Base-by-base conservation (phyloP, 1,140 invertebrate species). In the Drosophila lacteicornis region DNA sequence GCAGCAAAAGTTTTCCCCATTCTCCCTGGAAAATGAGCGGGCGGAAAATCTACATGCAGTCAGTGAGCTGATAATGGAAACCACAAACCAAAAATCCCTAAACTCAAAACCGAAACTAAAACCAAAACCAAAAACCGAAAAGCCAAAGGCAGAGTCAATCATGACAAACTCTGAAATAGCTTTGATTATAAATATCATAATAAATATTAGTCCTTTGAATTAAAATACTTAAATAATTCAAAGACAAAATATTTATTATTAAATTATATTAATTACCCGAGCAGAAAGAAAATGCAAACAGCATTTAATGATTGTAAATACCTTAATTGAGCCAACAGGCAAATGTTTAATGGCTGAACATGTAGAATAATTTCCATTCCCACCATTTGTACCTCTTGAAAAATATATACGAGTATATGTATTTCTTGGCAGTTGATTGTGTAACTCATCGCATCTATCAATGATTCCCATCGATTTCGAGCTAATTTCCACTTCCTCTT, bases 391-490 rank as follows among this genome's bases (percentile, higher is more conserved):
- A 22, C n/a, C 43, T 67, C 43, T 62, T 66, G 27, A 46, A 27
- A 11, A 19, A 15, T 49, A 49, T 60, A 38, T 36, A 36, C 22
- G 19, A 22, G 19, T 36, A 36, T 38, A 11, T 36, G 9, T 11
- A 36, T 36, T 36, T 36, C 33, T 49, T 30, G 50, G 22, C 63
- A 36, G 45, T 43, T 27, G 65, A 47, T 56, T 68, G 50, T 68
- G 63, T 68, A 73, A 50, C 61, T 70, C 62, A 67, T 51, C 61
- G 47, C 62, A 55, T 59, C 67, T 43, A 58, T 58, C 38, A 59
- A 49, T 71, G 53, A 71, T 73, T 71, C 69, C 69, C 69, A 73
- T 71, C 46, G 67, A 73, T 71, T 71, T 71, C 51, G 53, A 71
- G 69, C 69, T 73, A 71, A 71, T 59, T 73, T 71, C 25, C 27